Percentiles rank a stretch among this genome's conserved stretches.
Conservation (phyloP, 2,797 vertebrate species). For the Eremophila alpestris region DNA sequence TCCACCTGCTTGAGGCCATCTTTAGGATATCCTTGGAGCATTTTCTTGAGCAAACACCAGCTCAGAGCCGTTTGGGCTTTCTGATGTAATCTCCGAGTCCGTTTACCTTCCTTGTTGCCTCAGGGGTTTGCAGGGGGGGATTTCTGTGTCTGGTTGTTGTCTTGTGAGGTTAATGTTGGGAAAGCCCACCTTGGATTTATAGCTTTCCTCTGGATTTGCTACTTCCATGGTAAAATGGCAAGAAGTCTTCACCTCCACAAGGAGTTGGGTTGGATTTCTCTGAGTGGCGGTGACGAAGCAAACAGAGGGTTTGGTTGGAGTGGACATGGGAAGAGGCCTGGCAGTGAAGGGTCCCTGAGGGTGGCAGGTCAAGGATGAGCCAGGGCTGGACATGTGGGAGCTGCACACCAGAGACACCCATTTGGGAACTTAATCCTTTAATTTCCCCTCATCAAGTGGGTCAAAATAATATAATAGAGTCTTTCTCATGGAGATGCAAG, state of each 20-base stretch:
- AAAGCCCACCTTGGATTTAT: conserved; percentile 68
- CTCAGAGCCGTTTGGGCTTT: not conserved
- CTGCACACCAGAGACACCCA: conserved; percentile 45
- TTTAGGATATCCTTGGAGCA: not conserved
- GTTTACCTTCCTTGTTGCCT: not conserved
- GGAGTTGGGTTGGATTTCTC: conserved; percentile 63
- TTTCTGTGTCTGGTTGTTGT: not conserved
- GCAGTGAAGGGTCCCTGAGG: conserved; percentile 30
- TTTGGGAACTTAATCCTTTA: conserved; percentile 82
- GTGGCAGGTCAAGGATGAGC: not conserved
- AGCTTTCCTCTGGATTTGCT: conserved; percentile 32
- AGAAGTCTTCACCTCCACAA: conserved; percentile 59
- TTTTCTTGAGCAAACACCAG: not conserved
- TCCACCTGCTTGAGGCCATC: not conserved
- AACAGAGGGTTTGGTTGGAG: conserved; percentile 71
- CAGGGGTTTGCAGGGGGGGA: not conserved
- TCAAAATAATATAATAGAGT: not conserved
- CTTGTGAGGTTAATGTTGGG: not conserved
- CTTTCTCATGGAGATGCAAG: conserved; percentile 67
- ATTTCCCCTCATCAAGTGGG: conserved; percentile 70
- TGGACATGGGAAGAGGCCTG: conserved; percentile 64
- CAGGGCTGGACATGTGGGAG: conserved; percentile 69
- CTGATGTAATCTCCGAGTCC: not conserved
- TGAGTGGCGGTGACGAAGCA: conserved; percentile 68
- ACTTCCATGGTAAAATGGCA: conserved; percentile 74